Evolutionary conservation across 92 coral and sea anemone species (phyloP).

Genomic region (Bergia sp.): DNA sequence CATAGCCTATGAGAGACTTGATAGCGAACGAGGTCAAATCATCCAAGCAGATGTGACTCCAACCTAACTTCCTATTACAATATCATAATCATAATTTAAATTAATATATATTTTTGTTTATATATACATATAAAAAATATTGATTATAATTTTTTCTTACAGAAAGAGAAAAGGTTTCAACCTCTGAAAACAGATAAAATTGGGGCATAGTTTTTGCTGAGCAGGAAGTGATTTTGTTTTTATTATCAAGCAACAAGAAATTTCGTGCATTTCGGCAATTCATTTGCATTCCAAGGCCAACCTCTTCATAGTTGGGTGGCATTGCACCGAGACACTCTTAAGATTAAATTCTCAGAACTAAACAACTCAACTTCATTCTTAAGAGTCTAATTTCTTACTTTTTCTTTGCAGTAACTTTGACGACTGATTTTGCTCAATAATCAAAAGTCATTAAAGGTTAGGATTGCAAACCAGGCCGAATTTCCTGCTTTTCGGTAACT

Average conservation of each 20-base stretch:
- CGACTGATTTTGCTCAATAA: not conserved
- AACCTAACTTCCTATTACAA: not conserved
- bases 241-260: conserved; percentile 6
- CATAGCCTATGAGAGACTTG: not conserved
- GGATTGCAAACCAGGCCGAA: not conserved
- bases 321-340: not conserved
- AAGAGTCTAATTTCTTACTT: not conserved
- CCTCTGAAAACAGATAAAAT: not conserved
- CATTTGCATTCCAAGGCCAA: not conserved
- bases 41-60: not conserved
- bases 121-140: too few species aligned
- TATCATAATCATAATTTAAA: too few species aligned
- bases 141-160: not conserved
- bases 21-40: not conserved
- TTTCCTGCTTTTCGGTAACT: not conserved
- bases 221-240: not conserved
- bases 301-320: not conserved
- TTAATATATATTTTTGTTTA: not conserved
- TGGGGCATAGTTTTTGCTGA: not conserved
- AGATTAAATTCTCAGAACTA: not conserved
- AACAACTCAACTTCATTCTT: not conserved
- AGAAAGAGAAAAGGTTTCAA: not conserved
- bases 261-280: conserved; percentile 5
- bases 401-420: not conserved
- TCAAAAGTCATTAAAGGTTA: not conserved